A percentile compares a stretch with the other conserved stretches of the same genome.
phyloP scores from a whole-genome alignment of 2,797 vertebrate genomes.

The Mycteria americana region DNA sequence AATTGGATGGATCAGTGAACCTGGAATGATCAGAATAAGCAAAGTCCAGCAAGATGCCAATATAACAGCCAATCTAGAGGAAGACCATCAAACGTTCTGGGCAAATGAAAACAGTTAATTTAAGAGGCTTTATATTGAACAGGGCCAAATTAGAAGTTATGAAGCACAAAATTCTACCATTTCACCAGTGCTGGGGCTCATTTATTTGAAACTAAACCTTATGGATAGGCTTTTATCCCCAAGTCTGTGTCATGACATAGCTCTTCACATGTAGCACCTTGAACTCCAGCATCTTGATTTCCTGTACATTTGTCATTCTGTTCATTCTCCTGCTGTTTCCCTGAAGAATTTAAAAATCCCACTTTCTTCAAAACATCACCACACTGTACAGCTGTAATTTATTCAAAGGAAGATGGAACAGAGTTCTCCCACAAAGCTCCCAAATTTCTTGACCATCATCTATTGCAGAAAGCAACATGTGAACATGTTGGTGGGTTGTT shows the following conservation, averaged over 20 bases:
- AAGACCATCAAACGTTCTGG: not conserved
- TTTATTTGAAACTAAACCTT: not conserved
- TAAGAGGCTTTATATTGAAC: not conserved
- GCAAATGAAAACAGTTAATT: not conserved
- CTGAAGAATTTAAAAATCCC: not conserved
- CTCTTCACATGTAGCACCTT: not conserved
- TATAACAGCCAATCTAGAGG: not conserved
- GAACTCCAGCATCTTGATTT: not conserved
- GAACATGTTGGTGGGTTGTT: not conserved
- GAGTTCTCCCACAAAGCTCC: not conserved
- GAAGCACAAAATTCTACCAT: not conserved
- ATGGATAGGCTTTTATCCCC: not conserved
- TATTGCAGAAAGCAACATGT: not conserved
- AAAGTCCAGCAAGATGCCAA: not conserved
- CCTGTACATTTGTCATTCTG: not conserved
- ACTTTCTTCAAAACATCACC: not conserved
- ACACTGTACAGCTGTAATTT: not conserved
- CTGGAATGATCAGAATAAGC: not conserved
- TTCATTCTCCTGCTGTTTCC: not conserved
- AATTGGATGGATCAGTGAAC: not conserved
- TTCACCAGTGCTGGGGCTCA: not conserved
- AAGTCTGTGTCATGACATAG: not conserved
- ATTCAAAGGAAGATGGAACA: not conserved
- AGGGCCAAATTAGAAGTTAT: not conserved
- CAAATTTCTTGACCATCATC: not conserved